Base-by-base conservation (phyloP, 2,797 vertebrate species). In the Hippopotamyrus pictus region DNA sequence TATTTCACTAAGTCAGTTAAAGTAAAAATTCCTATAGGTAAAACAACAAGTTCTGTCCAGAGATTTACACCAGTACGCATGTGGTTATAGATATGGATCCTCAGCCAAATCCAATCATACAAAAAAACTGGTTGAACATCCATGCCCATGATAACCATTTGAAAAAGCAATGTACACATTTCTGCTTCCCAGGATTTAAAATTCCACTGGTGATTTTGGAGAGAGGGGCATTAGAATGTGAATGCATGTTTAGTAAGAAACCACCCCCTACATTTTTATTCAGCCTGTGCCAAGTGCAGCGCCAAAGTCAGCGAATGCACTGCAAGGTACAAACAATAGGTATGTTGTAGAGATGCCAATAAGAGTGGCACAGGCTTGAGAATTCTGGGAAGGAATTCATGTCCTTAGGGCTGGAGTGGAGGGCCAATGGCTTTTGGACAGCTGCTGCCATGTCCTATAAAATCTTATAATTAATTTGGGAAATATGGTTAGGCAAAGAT, bases 191-290 rank as follows among this genome's bases (percentile, higher is more conserved):
- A 46, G 76, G 41, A 82, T 46, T 82, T 82, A 46, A 82, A 82
- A 82, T 82, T 82, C 76, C 76, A 44, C 17, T 46, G 76, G 76
- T 82, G 76, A 82, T 82, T 82, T 44, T 82, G 76, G 76, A 46
- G 76, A 82, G 76, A 44, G 41, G 7, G 19, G 3, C 37, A 82
- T 82, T 46, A 46, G 76, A 82, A 82, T 82, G 76, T 82, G 76
- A 82, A 82, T 19, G 76, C 37, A 46, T 82, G 76, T 82, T 82
- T 82, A 82, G 76, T 44, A 22, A 82, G 41, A 82, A 82, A 46
- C 73, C 73, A 37, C 69, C 65, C 69, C 73, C 73, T 79, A 82
- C 37, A 46, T 82, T 82, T 82, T 46, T 46, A 82, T 82, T 44
- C 76, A 82, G 76, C 17, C 41, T 82, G 17, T 82, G 76, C 76